These are phyloP conservation scores for Gandaritis pyraliata DNA, from an alignment of 2,888 invertebrate species.

Conservation along the genomic window DNA sequence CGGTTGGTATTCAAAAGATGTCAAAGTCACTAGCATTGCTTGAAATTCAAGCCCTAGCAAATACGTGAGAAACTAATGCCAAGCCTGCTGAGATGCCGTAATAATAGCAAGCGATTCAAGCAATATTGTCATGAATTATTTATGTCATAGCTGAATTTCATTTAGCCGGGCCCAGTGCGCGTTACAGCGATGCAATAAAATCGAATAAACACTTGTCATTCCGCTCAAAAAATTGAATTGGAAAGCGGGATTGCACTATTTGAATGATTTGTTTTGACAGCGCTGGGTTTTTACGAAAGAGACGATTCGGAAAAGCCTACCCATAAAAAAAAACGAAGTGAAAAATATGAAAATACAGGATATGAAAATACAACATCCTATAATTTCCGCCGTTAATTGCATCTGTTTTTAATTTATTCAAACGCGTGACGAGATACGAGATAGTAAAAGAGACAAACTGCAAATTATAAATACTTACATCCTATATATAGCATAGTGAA, in stretches of 20 bases:
- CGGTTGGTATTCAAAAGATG: too few species aligned
- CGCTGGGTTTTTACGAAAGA: slow-evolving; percentile 15
- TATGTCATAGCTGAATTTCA: slow-evolving; percentile 38
- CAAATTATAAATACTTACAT: too few species aligned
- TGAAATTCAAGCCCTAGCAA: too few species aligned
- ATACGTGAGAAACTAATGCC: slow-evolving; percentile 2
- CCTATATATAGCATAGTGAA: too few species aligned
- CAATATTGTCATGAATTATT: slow-evolving; percentile 61
- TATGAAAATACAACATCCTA: too few species aligned
- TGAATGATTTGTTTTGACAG: slow-evolving; percentile 30
- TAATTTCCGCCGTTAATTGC: too few species aligned
- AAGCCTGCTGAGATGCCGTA: slow-evolving; percentile 51
- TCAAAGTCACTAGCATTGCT: not conserved
- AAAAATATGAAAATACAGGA: not conserved
- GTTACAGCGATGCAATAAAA: slow-evolving; percentile 31
- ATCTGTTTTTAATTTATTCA: too few species aligned
- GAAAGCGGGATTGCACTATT: slow-evolving; percentile 25
- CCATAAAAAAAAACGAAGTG: not conserved
- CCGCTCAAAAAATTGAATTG: slow-evolving; percentile 29
- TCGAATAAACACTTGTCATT: slow-evolving; percentile 33
- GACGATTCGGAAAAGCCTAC: slow-evolving; percentile 11
- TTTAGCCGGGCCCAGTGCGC: slow-evolving; percentile 23
- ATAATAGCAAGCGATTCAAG: slow-evolving; percentile 53
- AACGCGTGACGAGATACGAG: too few species aligned
- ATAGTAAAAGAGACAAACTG: too few species aligned